These are phyloP conservation scores for Atta colombica DNA, from an alignment of 1,140 invertebrate genomes.

Conservation along the genomic window DNA sequence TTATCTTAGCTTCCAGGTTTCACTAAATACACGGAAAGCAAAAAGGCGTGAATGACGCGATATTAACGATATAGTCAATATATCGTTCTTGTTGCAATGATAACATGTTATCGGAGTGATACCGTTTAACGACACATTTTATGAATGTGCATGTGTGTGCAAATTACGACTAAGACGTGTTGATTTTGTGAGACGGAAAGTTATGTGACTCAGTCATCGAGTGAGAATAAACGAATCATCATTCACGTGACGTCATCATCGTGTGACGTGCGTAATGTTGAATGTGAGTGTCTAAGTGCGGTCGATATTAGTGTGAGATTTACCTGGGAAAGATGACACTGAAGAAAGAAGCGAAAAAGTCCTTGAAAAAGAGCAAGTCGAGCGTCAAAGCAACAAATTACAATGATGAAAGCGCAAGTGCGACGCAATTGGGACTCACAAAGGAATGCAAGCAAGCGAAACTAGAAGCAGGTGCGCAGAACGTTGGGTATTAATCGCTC, in stretches of 20 bases:
- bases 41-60: slow-evolving; percentile 22
- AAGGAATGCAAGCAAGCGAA: slow-evolving; percentile 58
- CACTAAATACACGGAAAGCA: not conserved
- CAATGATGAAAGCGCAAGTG: slow-evolving; percentile 42
- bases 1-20: slow-evolving; percentile 39
- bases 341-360: slow-evolving; percentile 75
- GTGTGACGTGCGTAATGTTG: not conserved
- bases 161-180: not conserved
- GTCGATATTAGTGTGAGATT: not conserved
- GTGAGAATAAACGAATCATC: not conserved
- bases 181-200: not conserved
- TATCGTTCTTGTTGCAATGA: slow-evolving; percentile 43
- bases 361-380: slow-evolving; percentile 66
- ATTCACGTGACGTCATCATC: not conserved
- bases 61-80: slow-evolving; percentile 51
- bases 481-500: slow-evolving; percentile 29
- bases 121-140: slow-evolving; percentile 17
- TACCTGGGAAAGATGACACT: slow-evolving; percentile 72
- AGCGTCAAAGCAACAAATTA: slow-evolving; percentile 59
- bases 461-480: slow-evolving; percentile 52
- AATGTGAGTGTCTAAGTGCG: not conserved
- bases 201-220: slow-evolving; percentile 9
- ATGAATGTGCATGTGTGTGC: slow-evolving; percentile 5
- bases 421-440: not conserved
- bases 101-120: slow-evolving; percentile 56